Conservation (phyloP, 1,140 invertebrate species). For the Drosophila takahashii region DNA sequence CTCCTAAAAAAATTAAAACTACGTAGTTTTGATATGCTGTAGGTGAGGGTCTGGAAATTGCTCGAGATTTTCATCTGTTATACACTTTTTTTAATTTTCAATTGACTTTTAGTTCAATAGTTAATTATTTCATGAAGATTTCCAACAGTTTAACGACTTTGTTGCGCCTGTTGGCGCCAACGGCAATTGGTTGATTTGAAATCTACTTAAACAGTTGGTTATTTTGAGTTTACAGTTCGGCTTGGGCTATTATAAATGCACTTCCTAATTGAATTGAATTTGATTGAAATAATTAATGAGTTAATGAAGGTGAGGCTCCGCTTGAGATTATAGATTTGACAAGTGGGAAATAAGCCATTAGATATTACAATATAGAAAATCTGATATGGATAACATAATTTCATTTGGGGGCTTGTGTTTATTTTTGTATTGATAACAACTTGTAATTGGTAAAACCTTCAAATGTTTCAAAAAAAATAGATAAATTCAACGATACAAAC, state of each 20-base stretch:
- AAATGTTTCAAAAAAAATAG: background rate
- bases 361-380: constrained; percentile 25
- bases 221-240: constrained; percentile 9
- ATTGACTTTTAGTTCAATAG: constrained; percentile 35
- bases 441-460: background rate
- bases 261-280: constrained; percentile 52
- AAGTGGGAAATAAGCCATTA: constrained; percentile 48
- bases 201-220: constrained; percentile 12
- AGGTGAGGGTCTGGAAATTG: background rate
- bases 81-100: constrained; percentile 6
- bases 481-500: background rate
- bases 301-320: constrained; percentile 33
- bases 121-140: constrained; percentile 45
- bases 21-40: background rate
- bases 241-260: constrained; percentile 32
- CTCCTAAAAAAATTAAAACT: background rate
- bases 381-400: constrained; percentile 23
- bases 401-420: constrained; percentile 3
- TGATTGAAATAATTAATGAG: constrained; percentile 32
- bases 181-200: constrained; percentile 11
- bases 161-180: constrained; percentile 19
- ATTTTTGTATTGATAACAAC: constrained; percentile 1
- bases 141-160: constrained; percentile 40
- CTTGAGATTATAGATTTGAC: constrained; percentile 19
- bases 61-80: constrained; percentile 30